Percentiles rank a stretch among this genome's conserved stretches.
These are phyloP conservation scores for Plectrocnemia conspersa DNA, from an alignment of 1,140 invertebrate species.

Conservation along the genomic window DNA sequence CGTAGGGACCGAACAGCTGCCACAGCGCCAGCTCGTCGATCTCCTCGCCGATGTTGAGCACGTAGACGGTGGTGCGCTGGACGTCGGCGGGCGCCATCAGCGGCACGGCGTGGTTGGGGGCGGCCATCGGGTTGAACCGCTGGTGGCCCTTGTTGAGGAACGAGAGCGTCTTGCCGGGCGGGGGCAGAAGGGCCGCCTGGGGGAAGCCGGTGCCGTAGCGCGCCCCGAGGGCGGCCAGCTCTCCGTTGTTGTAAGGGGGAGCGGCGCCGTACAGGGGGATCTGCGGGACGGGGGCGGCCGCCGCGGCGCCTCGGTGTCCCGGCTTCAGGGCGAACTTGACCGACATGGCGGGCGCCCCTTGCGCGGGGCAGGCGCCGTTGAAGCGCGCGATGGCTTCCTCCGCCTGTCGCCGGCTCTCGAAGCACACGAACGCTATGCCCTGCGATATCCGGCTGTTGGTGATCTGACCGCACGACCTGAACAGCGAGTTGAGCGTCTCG, in stretches of 20 bases:
- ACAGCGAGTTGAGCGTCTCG: slow-evolving; percentile 45
- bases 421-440: slow-evolving; percentile 51
- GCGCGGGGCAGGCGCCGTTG: slow-evolving; percentile 45
- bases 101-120: slow-evolving; percentile 43
- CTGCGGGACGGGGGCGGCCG: slow-evolving; percentile 41
- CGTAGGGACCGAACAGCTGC: slow-evolving; percentile 98
- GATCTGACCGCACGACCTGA: slow-evolving; percentile 45
- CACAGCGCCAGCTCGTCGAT: slow-evolving; percentile 98
- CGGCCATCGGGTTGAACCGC: slow-evolving; percentile 50
- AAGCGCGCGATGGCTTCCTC: slow-evolving; percentile 49
- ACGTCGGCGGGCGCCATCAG: slow-evolving; percentile 37
- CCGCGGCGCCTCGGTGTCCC: slow-evolving; percentile 35
- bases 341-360: slow-evolving; percentile 44
- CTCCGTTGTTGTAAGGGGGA: slow-evolving; percentile 38
- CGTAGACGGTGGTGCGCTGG: slow-evolving; percentile 55
- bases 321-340: slow-evolving; percentile 52
- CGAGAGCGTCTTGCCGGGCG: slow-evolving; percentile 48
- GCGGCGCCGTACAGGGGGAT: slow-evolving; percentile 41
- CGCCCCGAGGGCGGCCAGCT: background rate
- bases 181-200: slow-evolving; percentile 40
- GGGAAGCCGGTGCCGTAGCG: slow-evolving; percentile 36
- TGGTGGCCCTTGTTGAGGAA: slow-evolving; percentile 51
- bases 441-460: slow-evolving; percentile 50
- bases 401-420: slow-evolving; percentile 45
- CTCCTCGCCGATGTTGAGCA: slow-evolving; percentile 97